Base-by-base conservation (phyloP, 2,888 invertebrate genomes). In the Sinohyriopsis cumingii region DNA sequence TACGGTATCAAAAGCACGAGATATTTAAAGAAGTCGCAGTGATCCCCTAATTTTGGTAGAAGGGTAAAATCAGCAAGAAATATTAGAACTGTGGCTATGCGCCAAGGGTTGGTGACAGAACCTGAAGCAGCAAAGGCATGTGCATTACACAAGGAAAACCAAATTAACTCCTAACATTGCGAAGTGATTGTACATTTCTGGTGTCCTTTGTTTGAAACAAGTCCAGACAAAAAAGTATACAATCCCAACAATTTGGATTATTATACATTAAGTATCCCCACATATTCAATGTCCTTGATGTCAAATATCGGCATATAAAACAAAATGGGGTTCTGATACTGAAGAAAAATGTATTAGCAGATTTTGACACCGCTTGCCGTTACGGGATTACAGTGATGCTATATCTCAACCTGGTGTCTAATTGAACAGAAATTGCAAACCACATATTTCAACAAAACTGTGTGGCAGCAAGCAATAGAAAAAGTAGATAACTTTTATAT, bases 181-280 rank as follows among this genome's bases (percentile, higher is more conserved):
- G 67, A 55, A 62, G 57, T 67, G 12, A 22, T 71, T 25, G 67
- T 67, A 24, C 4, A 33, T 33, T 33, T 33, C 7, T 33, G 7
- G 33, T 64, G 61, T 53, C 64, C 67, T 28, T 67, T 64, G 64
- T 53, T 64, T 6, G 71, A 65, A 45, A 67, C 67, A 54, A 64
- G 55, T 20, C 71, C 67, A n/a, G 71, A 71, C 54, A 54, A 73
- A 24, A 76, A 74, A 22, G 72, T 73, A 12, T 73, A 73, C 55
- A 59, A 69, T 53, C 66, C 70, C 22, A 20, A 54, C 18, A 59
- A 55, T 45, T 57, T 70, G 67, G 67, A 4, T 55, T 70, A 12
- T 22, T 70, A 18, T 67, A 70, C 28, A 70, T 63, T n/a, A 69
- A 70, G 33, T 71, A 67, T 33, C 65, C 61, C 1, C 56, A 59